phyloP scores from a whole-genome alignment of 1,140 invertebrate genomes.

The Listronotus bonariensis region DNA sequence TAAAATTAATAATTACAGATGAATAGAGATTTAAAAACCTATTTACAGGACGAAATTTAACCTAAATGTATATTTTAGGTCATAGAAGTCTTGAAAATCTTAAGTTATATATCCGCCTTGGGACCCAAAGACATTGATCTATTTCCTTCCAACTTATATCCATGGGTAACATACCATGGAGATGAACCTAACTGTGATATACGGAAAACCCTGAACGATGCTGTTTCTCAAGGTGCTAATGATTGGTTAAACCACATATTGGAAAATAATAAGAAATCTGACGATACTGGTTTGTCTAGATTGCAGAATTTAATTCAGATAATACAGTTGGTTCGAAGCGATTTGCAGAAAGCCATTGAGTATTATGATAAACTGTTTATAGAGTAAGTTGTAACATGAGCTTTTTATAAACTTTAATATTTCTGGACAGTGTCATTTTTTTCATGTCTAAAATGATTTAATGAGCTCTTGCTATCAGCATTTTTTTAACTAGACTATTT shows the following conservation, averaged over 20 bases:
- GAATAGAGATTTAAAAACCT: too few relatives aligned
- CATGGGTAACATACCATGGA: constrained; percentile 60
- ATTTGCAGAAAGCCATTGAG: constrained; percentile 79
- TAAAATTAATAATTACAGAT: too few relatives aligned
- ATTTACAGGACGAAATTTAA: constrained; percentile 4
- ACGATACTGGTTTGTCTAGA: constrained; percentile 65
- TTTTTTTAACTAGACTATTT: too few relatives aligned
- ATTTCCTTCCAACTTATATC: constrained; percentile 71
- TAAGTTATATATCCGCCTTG: constrained; percentile 64
- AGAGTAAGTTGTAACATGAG: constrained; percentile 57
- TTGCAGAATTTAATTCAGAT: constrained; percentile 80
- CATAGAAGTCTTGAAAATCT: constrained; percentile 70
- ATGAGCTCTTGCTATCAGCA: too few relatives aligned
- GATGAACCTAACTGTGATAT: constrained; percentile 64
- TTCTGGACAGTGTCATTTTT: too few relatives aligned
- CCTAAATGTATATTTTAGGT: constrained; percentile 48
- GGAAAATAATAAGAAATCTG: constrained; percentile 65
- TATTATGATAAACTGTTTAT: constrained; percentile 81
- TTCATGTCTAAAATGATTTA: too few relatives aligned
- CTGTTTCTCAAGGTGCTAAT: constrained; percentile 70
- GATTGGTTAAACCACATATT: constrained; percentile 79
- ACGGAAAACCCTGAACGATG: constrained; percentile 65
- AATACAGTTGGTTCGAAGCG: constrained; percentile 78
- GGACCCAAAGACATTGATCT: constrained; percentile 67
- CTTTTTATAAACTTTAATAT: too few relatives aligned